Evolutionary conservation across 2,888 invertebrate genomes (phyloP).

Genomic region (Venusia cambrica): DNA sequence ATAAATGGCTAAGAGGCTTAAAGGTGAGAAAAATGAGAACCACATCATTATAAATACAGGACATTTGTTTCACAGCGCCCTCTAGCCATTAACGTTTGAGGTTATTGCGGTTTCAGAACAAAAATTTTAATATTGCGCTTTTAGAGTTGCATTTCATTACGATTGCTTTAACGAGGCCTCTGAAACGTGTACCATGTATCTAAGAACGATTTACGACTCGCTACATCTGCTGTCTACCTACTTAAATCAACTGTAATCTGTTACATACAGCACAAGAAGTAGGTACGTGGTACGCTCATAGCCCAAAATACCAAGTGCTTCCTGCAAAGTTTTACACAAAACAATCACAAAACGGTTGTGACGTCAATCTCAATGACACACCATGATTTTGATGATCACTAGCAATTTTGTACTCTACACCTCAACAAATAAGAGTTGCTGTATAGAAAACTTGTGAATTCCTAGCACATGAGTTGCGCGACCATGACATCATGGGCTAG

Average conservation of each 20-base stretch:
- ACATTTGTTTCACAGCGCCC: no score
- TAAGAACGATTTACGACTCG: no score
- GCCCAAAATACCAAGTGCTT: constrained; percentile 18
- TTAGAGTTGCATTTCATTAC: no score
- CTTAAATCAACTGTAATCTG: constrained; percentile 7
- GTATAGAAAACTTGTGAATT: constrained; percentile 17
- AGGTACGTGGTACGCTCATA: constrained; percentile 8
- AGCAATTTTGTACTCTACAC: constrained; percentile 21
- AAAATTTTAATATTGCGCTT: no score
- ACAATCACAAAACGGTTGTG: constrained; percentile 23
- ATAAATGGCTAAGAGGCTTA: no score
- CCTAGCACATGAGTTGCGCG: constrained; percentile 21
- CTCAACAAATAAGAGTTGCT: constrained; percentile 16
- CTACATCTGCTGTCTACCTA: constrained; percentile 5
- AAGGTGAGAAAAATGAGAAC: no score
- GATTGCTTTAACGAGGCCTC: no score
- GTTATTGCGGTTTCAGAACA: no score
- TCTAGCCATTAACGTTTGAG: no score
- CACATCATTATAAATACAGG: no score
- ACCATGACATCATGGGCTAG: constrained; percentile 30
- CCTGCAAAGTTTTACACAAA: constrained; percentile 21
- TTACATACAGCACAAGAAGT: constrained; percentile 11
- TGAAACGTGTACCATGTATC: no score
- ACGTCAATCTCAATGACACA: constrained; percentile 29
- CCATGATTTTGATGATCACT: constrained; percentile 25